Base-by-base conservation (phyloP, 2,113 vertebrate genomes). In the Aleadryas rufinucha region DNA sequence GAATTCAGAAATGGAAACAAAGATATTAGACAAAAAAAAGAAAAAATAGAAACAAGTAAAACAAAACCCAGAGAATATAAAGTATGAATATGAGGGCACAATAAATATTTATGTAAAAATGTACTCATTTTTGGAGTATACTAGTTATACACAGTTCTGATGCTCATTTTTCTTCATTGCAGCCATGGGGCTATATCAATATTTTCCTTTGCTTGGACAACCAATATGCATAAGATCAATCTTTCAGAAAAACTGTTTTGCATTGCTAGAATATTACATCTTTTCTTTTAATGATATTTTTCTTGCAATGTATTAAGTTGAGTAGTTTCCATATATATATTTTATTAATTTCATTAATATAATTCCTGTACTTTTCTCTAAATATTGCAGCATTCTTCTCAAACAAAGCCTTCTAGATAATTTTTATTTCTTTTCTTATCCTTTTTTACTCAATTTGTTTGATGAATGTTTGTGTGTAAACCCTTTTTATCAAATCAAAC, bases 171-270 rank as follows among this genome's bases (percentile, higher is more conserved):
- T 90, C 57, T 76, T 91, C 72, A 61, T 77, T 54, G 66, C 18
- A 71, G 10, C 72, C 64, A 27, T 57, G 17, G 31, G 64, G 11
- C 4, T 82, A 8, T 59, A 87, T 68, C 47, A 91, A 71, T 68
- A 94, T 89, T 87, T 95, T 71, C 84, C 45, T 77, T 93, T 95
- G 19, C 56, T 70, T 88, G 33, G 22, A 77, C 72, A 90, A 70
- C 41, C 21, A 83, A 56, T 87, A 63, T 47, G 15, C 22, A 35
- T 71, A 74, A 75, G 42, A 74, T 72, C 47, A 86, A 39, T 74
- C 39, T 92, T 92, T 52, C 26, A 66, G 63, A 68, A 93, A 72
- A 81, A 10, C 47, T 92, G 12, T 63, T 95, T 95, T 84, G 31
- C 24, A n/a, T 78, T 78, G 28, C 31, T 92, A 57, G 41, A 69